Base-by-base conservation (phyloP, 2,888 invertebrate species). In the Idaea aversata region DNA sequence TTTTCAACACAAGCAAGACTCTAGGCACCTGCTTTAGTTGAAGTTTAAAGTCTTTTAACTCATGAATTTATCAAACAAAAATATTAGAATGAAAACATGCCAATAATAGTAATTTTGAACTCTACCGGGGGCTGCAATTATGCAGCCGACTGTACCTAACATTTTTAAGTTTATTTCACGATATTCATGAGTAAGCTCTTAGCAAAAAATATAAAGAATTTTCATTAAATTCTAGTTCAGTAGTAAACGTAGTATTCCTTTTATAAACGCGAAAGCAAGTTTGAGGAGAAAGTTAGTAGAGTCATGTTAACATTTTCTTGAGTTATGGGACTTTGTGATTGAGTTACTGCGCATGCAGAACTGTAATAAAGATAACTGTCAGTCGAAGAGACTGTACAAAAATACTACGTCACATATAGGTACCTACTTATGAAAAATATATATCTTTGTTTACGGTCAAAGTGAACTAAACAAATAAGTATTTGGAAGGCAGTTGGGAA, bases 381-480 rank as follows among this genome's bases (percentile, higher is more conserved):
- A 47, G 47, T 47, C 13, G 47, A 47, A 47, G 47, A 47, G 2
- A 47, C 47, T 47, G 13, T 13, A 25, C 25, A 25, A 25, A 25
- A 25, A 25, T 25, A 25, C 25, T 25, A 25, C 3, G 25, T 25
- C 25, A 25, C 25, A 36, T 36, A 36, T 36, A 36, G 6, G 6
- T 36, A 36, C 36, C 10, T 36, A 36, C 4, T 36, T 36, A 36
- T 36, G 5, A 36, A 79, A 83, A 81, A 78, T 79, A 84, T 79
- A 84, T 84, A 88, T 87, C 85, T 85, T 85, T 90, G 88, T 90
- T 91, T 91, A 87, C 87, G 85, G 85, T 81, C 83, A 84, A 87
- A 87, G 80, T 82, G 83, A 88, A 85, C 85, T 88, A 90, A 92
- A 91, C 88, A 91, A 91, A 88, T 88, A 90, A 91, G 88, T 88